Conservation (phyloP, 2,797 vertebrate genomes). For the Alauda arvensis region DNA sequence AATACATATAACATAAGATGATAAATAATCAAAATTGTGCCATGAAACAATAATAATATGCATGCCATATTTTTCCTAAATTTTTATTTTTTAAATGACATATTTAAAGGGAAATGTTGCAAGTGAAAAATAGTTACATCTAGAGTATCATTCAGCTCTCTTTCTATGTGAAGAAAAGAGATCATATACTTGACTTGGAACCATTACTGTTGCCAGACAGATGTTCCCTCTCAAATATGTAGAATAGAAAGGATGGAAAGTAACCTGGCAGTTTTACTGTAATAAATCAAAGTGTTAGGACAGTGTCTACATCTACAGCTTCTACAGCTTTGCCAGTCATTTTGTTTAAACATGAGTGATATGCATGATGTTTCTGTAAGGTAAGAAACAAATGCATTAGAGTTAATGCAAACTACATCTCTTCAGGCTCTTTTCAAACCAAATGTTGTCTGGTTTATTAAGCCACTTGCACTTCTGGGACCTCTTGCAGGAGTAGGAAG, state of each 20-base stretch:
- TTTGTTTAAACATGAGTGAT: constrained; percentile 14
- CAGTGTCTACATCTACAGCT: neutral
- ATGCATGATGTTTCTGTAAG: neutral
- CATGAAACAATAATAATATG: neutral
- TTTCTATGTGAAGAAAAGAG: neutral
- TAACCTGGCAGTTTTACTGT: neutral
- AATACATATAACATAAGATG: neutral
- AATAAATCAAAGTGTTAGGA: constrained; percentile 6
- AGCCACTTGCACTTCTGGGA: neutral
- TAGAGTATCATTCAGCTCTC: neutral
- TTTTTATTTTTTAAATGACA: neutral
- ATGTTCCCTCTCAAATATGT: constrained; percentile 27
- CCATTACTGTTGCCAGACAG: neutral
- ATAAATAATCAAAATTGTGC: neutral
- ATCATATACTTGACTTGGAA: neutral
- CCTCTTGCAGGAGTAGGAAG: constrained; percentile 20
- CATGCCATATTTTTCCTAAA: neutral
- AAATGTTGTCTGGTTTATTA: neutral
- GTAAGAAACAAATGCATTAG: neutral
- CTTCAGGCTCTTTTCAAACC: neutral
- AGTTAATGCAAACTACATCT: neutral
- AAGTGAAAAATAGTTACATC: neutral
- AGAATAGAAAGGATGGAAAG: constrained; percentile 13
- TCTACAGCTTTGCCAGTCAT: constrained; percentile 11
- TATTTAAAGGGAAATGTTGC: neutral